Base-by-base conservation (phyloP, 2,113 vertebrate species). In the Rynchops niger region DNA sequence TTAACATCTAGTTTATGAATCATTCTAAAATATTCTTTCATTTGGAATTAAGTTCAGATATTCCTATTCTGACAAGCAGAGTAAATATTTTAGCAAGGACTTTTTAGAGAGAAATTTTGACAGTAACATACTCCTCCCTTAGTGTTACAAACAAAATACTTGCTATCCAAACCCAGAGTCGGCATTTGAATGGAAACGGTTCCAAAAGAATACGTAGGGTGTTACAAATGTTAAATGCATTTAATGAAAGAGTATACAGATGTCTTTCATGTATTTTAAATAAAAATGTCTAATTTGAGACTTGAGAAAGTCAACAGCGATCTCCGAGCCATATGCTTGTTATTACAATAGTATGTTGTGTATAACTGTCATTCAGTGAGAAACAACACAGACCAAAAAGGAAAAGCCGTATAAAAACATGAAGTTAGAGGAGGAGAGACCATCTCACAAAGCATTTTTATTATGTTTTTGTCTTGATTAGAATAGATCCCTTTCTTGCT, bases 241-340 rank as follows among this genome's bases (percentile, higher is more conserved):
- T 95, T 96, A 94, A 90, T 96, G 89, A 95, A 95, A 92, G 82
- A 88, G 50, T 82, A 74, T 96, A 73, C 61, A 91, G 53, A 90
- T 96, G 82, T 94, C 94, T 97, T 96, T 95, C 74, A 87, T 77
- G 47, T 92, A 95, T 97, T 97, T 93, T 72, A 97, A 97, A 90
- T 96, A 78, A 91, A 97, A 95, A 95, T 84, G 55, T 70, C 92
- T 94, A 91, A 95, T 95, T 88, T 88, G 95, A 96, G 89, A 86
- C 83, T 94, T 43, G 43, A 91, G 84, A 96, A 95, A 90, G 47
- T 82, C 92, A 91, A 29, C 69, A 92, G 66, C 3, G 1, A 84
- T 91, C 50, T 96, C 93, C 15, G 49, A 93, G 90, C 79, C 73
- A 80, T 79, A 78, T 81, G 69, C 83, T 93, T 90, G 53, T 82